phyloP scores from a whole-genome alignment of 92 coral and sea anemone species.

The Virgularia gustaviana region DNA sequence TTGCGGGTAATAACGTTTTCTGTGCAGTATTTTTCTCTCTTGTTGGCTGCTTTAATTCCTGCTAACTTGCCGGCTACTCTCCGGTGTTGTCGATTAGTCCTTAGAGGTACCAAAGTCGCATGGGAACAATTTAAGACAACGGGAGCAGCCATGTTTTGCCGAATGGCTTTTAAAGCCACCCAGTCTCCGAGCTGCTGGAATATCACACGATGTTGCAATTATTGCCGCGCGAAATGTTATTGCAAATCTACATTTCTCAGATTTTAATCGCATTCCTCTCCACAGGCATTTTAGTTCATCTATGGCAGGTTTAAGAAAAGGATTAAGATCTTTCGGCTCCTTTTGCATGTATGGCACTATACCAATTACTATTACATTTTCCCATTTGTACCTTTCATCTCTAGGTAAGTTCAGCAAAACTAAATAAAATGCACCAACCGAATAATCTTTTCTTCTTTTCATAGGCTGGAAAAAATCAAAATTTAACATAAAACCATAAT shows the following conservation, averaged over 20 bases:
- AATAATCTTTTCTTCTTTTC: constrained; percentile 38
- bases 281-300: background rate
- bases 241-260: background rate
- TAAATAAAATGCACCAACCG: constrained; percentile 44
- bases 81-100: no score
- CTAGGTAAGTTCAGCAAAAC: constrained; percentile 45
- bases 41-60: no score
- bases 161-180: no score
- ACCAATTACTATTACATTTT: no score
- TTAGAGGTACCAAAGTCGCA: no score
- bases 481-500: constrained; percentile 49
- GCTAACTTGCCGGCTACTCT: no score
- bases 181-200: background rate
- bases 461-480: no score
- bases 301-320: background rate
- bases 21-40: no score
- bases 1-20: no score
- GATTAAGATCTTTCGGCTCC: background rate
- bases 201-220: background rate
- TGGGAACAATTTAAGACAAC: no score
- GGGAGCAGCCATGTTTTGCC: no score
- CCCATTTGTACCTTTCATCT: constrained; percentile 36
- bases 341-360: constrained; percentile 1
- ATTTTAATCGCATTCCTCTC: background rate
- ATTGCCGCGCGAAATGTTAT: background rate